Conservation (phyloP, 2,888 invertebrate species). For the Electrophaes corylata region DNA sequence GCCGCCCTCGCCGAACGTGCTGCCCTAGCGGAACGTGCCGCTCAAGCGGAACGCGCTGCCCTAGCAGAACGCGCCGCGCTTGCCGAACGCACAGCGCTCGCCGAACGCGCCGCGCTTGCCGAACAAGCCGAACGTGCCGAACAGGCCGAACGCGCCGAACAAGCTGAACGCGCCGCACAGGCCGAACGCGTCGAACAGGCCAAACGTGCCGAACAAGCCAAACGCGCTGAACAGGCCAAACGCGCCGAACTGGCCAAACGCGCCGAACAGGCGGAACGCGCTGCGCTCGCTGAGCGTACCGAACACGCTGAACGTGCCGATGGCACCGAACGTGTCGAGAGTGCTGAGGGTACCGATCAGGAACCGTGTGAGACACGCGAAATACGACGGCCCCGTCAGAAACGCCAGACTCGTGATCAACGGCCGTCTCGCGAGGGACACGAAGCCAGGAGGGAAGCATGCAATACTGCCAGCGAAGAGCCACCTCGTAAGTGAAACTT, state of each 20-base stretch:
- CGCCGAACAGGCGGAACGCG: background rate
- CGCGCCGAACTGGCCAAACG: slow-evolving; percentile 1
- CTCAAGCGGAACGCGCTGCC: too few relatives aligned
- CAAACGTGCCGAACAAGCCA: background rate
- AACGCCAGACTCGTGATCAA: too few relatives aligned
- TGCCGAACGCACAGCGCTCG: background rate
- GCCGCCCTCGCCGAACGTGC: too few relatives aligned
- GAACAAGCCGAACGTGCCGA: too few relatives aligned
- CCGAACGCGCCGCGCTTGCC: too few relatives aligned
- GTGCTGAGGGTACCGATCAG: background rate
- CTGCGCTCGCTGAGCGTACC: background rate
- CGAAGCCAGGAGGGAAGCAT: slow-evolving; percentile 75
- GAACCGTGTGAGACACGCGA: slow-evolving; percentile 1
- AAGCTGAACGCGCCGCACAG: background rate
- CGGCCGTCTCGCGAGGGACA: slow-evolving; percentile 59
- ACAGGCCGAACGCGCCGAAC: too few relatives aligned
- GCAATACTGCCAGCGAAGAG: slow-evolving; percentile 82
- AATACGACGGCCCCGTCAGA: slow-evolving; percentile 5
- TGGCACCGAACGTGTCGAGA: background rate
- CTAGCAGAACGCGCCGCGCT: background rate
- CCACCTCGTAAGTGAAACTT: slow-evolving; percentile 88
- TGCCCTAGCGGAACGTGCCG: too few relatives aligned
- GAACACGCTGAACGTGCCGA: background rate
- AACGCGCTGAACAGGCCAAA: background rate
- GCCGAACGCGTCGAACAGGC: background rate